A percentile compares a stretch with the other conserved stretches of the same genome.
phyloP scores from a whole-genome alignment of 2,888 invertebrate species.

The Crematogaster levior region DNA sequence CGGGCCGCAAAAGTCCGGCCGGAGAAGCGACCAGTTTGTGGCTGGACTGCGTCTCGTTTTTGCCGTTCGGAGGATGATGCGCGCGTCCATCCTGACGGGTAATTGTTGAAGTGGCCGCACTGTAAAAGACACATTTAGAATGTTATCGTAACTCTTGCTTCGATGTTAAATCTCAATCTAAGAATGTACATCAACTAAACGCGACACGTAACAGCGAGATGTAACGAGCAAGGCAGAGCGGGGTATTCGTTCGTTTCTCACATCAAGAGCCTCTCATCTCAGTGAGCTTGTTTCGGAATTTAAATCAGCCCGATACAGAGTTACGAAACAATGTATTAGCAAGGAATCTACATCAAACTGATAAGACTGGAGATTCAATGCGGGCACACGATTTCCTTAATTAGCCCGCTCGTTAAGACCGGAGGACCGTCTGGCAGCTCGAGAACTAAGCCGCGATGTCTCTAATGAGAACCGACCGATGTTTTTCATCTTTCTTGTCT shows the following conservation, averaged over 20 bases:
- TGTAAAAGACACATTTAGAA: conserved; percentile 22
- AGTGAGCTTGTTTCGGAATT: neutral
- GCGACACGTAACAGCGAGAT: neutral
- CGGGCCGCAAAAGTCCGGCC: conserved; percentile 92
- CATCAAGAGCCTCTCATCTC: neutral
- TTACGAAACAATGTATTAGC: neutral
- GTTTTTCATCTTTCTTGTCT: neutral
- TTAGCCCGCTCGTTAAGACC: conserved; percentile 40
- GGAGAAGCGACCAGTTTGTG: conserved; percentile 88
- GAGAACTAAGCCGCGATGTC: conserved; percentile 19
- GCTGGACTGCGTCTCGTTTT: conserved; percentile 46
- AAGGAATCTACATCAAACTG: neutral
- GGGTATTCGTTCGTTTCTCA: neutral
- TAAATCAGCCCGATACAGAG: neutral
- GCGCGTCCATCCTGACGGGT: conserved; percentile 23
- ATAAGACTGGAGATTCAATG: conserved; percentile 18
- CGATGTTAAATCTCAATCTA: neutral
- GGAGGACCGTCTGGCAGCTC: neutral
- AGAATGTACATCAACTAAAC: neutral
- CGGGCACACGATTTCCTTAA: conserved; percentile 24
- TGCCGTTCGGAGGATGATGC: conserved; percentile 36
- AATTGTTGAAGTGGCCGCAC: conserved; percentile 28
- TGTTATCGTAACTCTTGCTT: neutral
- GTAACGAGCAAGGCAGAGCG: neutral
- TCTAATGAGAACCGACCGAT: conserved; percentile 15